Conservation (phyloP, 1,140 invertebrate species). For the Pantala flavescens region DNA sequence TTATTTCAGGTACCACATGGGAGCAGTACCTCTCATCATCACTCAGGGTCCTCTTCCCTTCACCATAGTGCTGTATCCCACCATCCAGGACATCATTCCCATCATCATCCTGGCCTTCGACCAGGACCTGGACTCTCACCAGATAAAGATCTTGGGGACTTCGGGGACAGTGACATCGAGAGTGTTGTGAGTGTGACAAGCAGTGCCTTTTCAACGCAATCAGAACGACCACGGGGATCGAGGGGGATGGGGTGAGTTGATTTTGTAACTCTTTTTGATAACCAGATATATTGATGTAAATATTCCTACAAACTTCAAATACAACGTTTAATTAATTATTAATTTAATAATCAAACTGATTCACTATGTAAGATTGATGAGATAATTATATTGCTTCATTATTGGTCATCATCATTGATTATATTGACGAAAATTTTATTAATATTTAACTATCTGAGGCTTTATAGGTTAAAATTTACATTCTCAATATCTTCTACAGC, state of each 20-base stretch:
- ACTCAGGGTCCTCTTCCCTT: not conserved
- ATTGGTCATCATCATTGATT: no score
- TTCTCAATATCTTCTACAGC: no score
- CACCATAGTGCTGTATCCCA: not conserved
- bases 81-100: constrained; percentile 23
- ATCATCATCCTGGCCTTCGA: constrained; percentile 40
- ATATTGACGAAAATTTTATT: no score
- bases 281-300: no score
- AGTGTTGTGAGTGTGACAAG: constrained; percentile 75
- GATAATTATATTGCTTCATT: no score
- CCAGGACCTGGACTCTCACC: constrained; percentile 48
- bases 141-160: constrained; percentile 55
- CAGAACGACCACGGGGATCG: constrained; percentile 69
- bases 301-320: no score
- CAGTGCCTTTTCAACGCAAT: constrained; percentile 85
- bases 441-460: no score
- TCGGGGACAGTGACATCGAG: constrained; percentile 79
- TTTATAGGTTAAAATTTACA: no score
- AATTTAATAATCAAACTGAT: no score
- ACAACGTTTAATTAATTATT: no score
- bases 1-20: not conserved
- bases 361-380: no score
- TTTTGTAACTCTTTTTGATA: no score
- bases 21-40: not conserved
- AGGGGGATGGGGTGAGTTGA: constrained; percentile 48